A percentile compares a stretch with the other conserved stretches of the same genome.
Conservation (phyloP, 2,888 invertebrate species). For the Prenolepis imparis region DNA sequence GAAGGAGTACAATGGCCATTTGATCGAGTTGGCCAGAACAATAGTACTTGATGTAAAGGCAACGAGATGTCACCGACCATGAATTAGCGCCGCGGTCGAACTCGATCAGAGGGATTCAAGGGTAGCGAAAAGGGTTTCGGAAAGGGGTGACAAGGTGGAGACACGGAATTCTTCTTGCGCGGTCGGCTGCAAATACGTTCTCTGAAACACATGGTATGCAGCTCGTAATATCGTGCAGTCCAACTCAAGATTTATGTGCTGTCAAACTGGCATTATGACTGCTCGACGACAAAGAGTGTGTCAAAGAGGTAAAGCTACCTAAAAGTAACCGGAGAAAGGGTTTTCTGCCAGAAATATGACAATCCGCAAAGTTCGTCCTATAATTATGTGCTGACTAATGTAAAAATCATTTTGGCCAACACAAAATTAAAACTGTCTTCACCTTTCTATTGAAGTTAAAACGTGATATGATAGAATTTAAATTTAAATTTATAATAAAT, state of each 20-base stretch:
- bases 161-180: conserved; percentile 69
- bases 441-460: neutral
- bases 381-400: conserved; percentile 72
- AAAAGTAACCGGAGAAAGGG: conserved; percentile 80
- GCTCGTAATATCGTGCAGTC: conserved; percentile 46
- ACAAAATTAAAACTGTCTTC: neutral
- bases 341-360: conserved; percentile 71
- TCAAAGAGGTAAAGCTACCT: conserved; percentile 65
- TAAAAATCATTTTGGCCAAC: conserved; percentile 45
- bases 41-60: conserved; percentile 85
- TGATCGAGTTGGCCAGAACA: conserved; percentile 81
- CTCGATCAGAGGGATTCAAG: conserved; percentile 52
- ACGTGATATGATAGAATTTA: neutral
- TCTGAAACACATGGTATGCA: conserved; percentile 69
- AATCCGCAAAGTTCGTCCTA: conserved; percentile 13
- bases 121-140: conserved; percentile 53
- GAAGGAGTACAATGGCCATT: conserved; percentile 71
- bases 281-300: conserved; percentile 47
- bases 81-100: conserved; percentile 83
- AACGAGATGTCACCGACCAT: conserved; percentile 84
- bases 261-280: conserved; percentile 74
- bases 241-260: conserved; percentile 71
- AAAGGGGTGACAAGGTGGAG: conserved; percentile 66
- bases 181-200: conserved; percentile 77
- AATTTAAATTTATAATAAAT: neutral